Evolutionary conservation across 2,113 vertebrate species (phyloP), one percentile per base, ranked within the genome.

Genomic region (Amblyornis subalaris): DNA sequence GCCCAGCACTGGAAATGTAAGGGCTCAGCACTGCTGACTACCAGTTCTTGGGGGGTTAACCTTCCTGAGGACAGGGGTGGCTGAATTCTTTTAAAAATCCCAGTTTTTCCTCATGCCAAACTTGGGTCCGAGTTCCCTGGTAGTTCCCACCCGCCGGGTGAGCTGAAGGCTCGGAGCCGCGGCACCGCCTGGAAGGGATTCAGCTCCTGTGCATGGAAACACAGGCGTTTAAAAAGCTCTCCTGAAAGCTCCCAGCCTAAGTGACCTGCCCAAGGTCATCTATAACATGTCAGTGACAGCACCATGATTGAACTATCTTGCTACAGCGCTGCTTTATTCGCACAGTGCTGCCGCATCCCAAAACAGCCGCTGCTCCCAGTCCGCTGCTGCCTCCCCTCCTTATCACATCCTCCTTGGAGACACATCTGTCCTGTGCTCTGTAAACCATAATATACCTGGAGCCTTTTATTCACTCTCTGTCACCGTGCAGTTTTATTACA

Each of bases 401-500:
- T 89, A 89, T 94, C 79, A 5, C 83, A 42, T 89, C 60, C 89
- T 95, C 96, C 94, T 96, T 53, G 57, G 94, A 92, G 94, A 93
- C 90, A 66, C 79, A 92, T 96, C 94, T 89, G 89, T 96, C 96
- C 93, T 84, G 83, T 89, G 92, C 86, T 95, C 86, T 6, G 14
- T 93, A 94, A 96, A 92, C 91, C 83, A 61, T 81, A 92, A 96
- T 96, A 81, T 89, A 95, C 93, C 93, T 48, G 67, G 29, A 94
- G 90, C 81, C 86, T 90, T 96, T 94, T 96, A 94, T 89, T 94
- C 96, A 81, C 90, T 96, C n/a, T 42, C 86, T 24, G 6, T 93
- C 94, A 90, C 83, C 24, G 22, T 35, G 76, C 69, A 61, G 89
- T 92, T 96, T 96, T 93, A 94, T 95, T 96, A 88, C 90, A 92